These are phyloP conservation scores for Hedya salicella DNA, from an alignment of 2,888 invertebrate genomes.

Conservation along the genomic window DNA sequence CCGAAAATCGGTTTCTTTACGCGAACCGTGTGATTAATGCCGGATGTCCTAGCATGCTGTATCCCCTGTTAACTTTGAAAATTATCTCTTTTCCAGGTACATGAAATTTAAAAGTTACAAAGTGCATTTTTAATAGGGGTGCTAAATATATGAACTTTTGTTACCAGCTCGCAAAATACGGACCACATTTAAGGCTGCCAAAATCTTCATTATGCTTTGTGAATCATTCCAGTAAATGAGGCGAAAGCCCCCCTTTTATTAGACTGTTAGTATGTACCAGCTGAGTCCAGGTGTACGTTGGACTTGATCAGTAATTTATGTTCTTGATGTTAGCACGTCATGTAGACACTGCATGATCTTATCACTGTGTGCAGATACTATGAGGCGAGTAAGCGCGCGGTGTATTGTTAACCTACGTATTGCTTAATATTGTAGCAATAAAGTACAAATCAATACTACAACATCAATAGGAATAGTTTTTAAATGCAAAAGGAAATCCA, in stretches of 20 bases:
- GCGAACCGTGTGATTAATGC: constrained; percentile 1
- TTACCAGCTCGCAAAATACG: neutral
- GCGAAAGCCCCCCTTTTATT: neutral
- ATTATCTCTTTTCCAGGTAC: too few species aligned
- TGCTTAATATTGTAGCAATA: neutral
- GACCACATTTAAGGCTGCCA: neutral
- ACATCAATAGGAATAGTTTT: constrained; percentile 10
- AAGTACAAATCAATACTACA: constrained; percentile 1
- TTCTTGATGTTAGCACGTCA: constrained; percentile 3
- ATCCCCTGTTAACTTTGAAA: neutral
- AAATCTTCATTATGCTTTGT: neutral
- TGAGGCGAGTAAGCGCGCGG: constrained; percentile 19
- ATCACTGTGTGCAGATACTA: neutral
- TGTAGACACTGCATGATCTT: neutral
- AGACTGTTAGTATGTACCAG: neutral
- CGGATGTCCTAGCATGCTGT: constrained; percentile 21
- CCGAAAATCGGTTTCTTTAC: neutral
- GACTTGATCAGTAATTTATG: neutral
- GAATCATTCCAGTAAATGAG: neutral
- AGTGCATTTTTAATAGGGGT: too few species aligned
- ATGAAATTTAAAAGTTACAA: too few species aligned
- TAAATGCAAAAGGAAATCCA: constrained; percentile 4
- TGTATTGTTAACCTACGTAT: constrained; percentile 19
- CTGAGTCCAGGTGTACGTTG: neutral
- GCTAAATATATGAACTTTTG: too few species aligned